Conservation (phyloP, 2,888 invertebrate genomes). For the Seladonia tumulorum region DNA sequence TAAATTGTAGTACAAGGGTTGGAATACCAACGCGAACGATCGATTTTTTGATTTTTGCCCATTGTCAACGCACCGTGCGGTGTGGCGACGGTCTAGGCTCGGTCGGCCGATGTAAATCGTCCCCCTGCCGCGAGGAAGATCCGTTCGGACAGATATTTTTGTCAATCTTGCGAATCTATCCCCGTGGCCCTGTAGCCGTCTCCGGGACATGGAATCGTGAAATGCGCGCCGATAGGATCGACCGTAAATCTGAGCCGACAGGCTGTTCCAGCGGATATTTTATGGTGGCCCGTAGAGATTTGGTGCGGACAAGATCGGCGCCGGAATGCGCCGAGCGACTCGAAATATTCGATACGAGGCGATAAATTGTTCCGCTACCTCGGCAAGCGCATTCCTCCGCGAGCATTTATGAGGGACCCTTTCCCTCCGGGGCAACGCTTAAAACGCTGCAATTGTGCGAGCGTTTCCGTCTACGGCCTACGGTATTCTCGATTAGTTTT, state of each 20-base stretch:
- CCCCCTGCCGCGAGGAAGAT: neutral
- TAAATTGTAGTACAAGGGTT: too few species aligned
- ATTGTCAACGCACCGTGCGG: neutral
- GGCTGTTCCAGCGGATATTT: slow-evolving; percentile 74
- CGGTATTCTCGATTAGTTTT: slow-evolving; percentile 14
- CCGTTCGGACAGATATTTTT: slow-evolving; percentile 36
- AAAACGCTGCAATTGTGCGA: slow-evolving; percentile 56
- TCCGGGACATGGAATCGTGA: slow-evolving; percentile 35
- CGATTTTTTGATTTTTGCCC: neutral
- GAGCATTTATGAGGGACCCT: slow-evolving; percentile 62
- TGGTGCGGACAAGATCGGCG: slow-evolving; percentile 63
- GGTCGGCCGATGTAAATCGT: neutral
- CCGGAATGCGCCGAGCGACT: slow-evolving; percentile 62
- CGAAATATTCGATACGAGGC: slow-evolving; percentile 67
- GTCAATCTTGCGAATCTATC: slow-evolving; percentile 47
- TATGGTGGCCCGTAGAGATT: slow-evolving; percentile 71
- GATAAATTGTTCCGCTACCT: slow-evolving; percentile 66
- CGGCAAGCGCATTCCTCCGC: slow-evolving; percentile 55
- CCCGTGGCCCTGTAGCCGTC: slow-evolving; percentile 23
- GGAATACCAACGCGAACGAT: neutral
- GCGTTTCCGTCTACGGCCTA: slow-evolving; percentile 28
- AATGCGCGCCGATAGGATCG: slow-evolving; percentile 69
- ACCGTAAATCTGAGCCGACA: slow-evolving; percentile 75
- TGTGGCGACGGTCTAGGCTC: neutral
- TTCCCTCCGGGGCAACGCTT: slow-evolving; percentile 40